Evolutionary conservation across 2,113 vertebrate species (phyloP), one percentile per base, ranked within the genome.

Genomic region (Lepus timidus): DNA sequence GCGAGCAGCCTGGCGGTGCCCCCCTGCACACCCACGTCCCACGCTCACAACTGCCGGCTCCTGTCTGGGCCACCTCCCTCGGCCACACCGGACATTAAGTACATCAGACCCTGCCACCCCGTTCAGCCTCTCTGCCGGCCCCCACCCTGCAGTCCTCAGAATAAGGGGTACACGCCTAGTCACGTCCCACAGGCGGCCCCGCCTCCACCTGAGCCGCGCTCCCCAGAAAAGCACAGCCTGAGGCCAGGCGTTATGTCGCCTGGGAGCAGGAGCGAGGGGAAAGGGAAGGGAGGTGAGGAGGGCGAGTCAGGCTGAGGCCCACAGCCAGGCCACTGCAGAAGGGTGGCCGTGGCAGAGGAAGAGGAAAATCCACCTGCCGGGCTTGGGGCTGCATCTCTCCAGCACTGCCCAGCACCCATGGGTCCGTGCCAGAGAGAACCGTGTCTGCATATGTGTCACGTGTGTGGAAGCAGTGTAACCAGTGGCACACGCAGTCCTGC

Each of bases 211-310:
- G 62, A 62, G 76, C n/a, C n/a, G 44, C 36, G 2, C 33, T 92
- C 33, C 52, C 71, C 79, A 79, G n/a, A 55, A 74, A 91, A 86
- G 64, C 68, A 74, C 64, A 89, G 75, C 58, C 70, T 64, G 55
- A 80, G 61, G 49, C 84, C 81, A 75, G 64, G n/a, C 16, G 19
- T 29, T 36, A 22, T 61, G 94, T 58, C 29, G 27, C 36, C 31
- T 0, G 1, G 22, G 62, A 84, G 16, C 9, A 73, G 68, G 49
- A 65, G 22, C n/a, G 36, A 81, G 49, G 4, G 33, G 12, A 44
- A 39, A 67, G 10, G 27, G 52, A 55, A 81, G 31, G 7, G n/a
- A 44, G 17, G n/a, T 22, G n/a, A 79, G 44, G 36, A 64, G 20
- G 44, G 1, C 67, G 31, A 74, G 75, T 12, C 31, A 31, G 19